phyloP scores from a whole-genome alignment of 1,140 invertebrate species.

The Anastatus disparis region DNA sequence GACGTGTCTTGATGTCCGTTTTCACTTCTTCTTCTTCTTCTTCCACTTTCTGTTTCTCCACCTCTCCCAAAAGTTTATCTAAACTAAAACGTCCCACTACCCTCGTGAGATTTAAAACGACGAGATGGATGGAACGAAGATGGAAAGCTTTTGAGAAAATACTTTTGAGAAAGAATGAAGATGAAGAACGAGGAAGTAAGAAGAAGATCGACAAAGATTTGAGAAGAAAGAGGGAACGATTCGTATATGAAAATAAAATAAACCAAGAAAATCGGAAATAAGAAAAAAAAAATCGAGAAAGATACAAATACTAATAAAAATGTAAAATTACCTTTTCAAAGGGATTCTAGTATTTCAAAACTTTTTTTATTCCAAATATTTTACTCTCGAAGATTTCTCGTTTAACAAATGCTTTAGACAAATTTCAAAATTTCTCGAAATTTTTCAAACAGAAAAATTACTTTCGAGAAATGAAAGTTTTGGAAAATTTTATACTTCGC shows the following conservation, averaged over 20 bases:
- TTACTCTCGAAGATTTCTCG: no score
- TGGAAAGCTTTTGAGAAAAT: background rate
- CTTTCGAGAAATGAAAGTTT: no score
- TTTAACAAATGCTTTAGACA: no score
- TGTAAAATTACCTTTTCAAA: no score
- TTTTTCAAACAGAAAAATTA: no score
- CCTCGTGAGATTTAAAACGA: conserved; percentile 9
- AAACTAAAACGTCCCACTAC: conserved; percentile 44
- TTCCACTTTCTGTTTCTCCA: conserved; percentile 2
- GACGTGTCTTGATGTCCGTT: conserved; percentile 50
- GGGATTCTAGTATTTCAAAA: no score
- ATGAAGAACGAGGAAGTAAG: background rate
- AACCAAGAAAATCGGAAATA: background rate
- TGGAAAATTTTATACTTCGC: no score
- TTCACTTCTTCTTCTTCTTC: conserved; percentile 41
- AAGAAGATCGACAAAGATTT: background rate
- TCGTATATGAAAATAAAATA: background rate
- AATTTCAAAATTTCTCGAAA: no score
- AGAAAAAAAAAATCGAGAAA: background rate
- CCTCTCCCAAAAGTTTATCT: no score
- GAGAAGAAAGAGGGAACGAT: background rate
- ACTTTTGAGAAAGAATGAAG: background rate
- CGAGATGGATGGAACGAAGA: background rate
- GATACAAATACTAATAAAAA: background rate
- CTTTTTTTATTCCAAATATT: no score